These are phyloP conservation scores for Pediacus dermestoides DNA, from an alignment of 2,888 invertebrate genomes.

Conservation along the genomic window DNA sequence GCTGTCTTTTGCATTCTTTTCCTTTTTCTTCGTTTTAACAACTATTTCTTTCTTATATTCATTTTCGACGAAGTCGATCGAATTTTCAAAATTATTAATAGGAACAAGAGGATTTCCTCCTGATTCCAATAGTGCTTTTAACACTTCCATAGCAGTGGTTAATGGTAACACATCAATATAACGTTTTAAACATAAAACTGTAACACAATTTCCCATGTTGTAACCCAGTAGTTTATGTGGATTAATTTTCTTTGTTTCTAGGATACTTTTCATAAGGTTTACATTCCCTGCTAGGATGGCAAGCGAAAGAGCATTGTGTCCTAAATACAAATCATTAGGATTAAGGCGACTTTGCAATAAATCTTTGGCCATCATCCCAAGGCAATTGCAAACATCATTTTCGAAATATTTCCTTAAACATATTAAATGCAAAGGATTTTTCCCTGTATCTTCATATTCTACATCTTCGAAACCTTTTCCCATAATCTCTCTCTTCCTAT, in stretches of 20 bases:
- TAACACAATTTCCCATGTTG: slow-evolving; percentile 43
- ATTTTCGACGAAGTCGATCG: slow-evolving; percentile 36
- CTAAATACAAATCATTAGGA: slow-evolving; percentile 37
- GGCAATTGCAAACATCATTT: slow-evolving; percentile 28
- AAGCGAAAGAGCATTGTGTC: slow-evolving; percentile 43
- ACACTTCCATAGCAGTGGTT: slow-evolving; percentile 28
- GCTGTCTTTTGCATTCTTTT: slow-evolving; percentile 12
- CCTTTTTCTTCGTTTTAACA: slow-evolving; percentile 14
- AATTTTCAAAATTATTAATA: slow-evolving; percentile 36
- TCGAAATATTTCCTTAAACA: slow-evolving; percentile 42
- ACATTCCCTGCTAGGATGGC: slow-evolving; percentile 42
- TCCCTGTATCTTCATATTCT: slow-evolving; percentile 33
- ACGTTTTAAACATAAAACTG: slow-evolving; percentile 38
- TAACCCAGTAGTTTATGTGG: slow-evolving; percentile 36
- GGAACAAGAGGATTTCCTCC: slow-evolving; percentile 39
- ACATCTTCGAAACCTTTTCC: slow-evolving; percentile 20
- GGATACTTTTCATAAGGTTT: slow-evolving; percentile 32
- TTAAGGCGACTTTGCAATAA: slow-evolving; percentile 30
- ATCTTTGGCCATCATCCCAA: slow-evolving; percentile 27
- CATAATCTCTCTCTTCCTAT: slow-evolving; percentile 28
- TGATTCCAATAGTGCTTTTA: slow-evolving; percentile 32
- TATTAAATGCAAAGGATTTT: slow-evolving; percentile 44
- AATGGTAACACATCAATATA: slow-evolving; percentile 33
- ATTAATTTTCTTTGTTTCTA: slow-evolving; percentile 32
- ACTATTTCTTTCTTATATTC: slow-evolving; percentile 10